Evolutionary conservation across 2,888 invertebrate genomes (phyloP).

Genomic region (Chouioia cunea): DNA sequence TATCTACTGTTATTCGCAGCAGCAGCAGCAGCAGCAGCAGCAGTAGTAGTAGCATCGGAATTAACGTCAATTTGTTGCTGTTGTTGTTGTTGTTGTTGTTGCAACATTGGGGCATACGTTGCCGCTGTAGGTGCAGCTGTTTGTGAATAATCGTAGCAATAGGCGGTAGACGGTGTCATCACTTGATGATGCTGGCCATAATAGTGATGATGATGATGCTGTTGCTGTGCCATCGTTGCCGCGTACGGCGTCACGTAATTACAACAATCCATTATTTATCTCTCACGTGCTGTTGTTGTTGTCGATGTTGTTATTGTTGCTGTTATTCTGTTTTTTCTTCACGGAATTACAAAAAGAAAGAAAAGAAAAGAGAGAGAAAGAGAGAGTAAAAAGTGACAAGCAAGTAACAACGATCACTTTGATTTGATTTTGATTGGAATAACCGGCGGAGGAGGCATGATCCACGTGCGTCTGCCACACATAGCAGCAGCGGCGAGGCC

Average conservation of each 20-base stretch:
- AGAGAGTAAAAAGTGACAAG: too few species aligned
- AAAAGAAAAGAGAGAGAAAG: too few species aligned
- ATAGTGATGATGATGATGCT: slow-evolving; percentile 47
- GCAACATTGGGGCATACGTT: slow-evolving; percentile 17
- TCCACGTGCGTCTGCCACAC: neutral
- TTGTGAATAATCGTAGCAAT: neutral
- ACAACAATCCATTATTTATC: slow-evolving; percentile 62
- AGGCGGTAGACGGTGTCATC: neutral
- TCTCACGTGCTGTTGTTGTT: too few species aligned
- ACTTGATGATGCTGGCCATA: slow-evolving; percentile 47
- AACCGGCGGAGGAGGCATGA: slow-evolving; percentile 1
- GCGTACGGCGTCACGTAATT: slow-evolving; percentile 65
- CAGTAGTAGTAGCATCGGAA: too few species aligned
- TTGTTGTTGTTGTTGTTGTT: slow-evolving; percentile 47
- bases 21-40: slow-evolving; percentile 41
- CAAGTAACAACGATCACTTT: too few species aligned
- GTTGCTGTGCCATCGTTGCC: slow-evolving; percentile 57
- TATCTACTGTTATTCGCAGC: too few species aligned
- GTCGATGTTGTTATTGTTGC: too few species aligned
- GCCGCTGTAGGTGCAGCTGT: slow-evolving; percentile 46
- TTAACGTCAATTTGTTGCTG: slow-evolving; percentile 35
- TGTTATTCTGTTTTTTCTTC: too few species aligned
- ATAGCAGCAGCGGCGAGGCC: neutral
- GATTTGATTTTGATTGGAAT: neutral
- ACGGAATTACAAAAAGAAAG: too few species aligned